Evolutionary conservation across 2,113 vertebrate species (phyloP), one percentile per base, ranked within the genome.

Genomic region (Petromus typicus): DNA sequence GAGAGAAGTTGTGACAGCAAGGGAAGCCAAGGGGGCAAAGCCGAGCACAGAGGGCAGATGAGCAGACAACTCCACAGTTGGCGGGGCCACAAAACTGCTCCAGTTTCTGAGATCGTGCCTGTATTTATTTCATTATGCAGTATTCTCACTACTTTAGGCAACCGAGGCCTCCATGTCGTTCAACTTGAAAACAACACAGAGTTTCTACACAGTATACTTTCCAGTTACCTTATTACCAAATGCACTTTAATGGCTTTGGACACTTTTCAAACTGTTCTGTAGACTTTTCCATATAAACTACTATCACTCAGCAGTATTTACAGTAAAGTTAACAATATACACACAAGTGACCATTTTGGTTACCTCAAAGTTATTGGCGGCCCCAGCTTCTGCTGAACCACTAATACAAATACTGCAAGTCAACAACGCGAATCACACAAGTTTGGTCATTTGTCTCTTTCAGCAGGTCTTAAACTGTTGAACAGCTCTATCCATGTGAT

Each of bases 401-500:
- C 14, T 75, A 83, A 56, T 27, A 78, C 16, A 67, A 40, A 66
- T 37, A 56, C 23, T 67, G 98, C 98, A 98, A 96, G 96, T 97
- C 95, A 97, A 97, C 69, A 97, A 96, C 97, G 97, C 93, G 98
- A 96, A 97, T 98, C 93, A 97, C 97, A 98, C 98, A 97, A 97
- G 97, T 97, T 97, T 97, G 97, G 97, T 95, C 96, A 96, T 97
- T 59, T 54, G 89, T 86, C 91, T 94, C 63, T 61, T 87, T 16
- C 71, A 59, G 17, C 48, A 86, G 54, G 34, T 71, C 27, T 12
- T 76, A 78, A 87, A 89, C 3, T 20, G 76, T n/a, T 23, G n/a
- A 82, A 23, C 27, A 59, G 8, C 34, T 63, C 63, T 34, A 51
- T 17, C 25, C n/a, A n/a, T n/a, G n/a, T 34, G 3, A 88, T 43